Percentiles rank a stretch among this genome's conserved stretches.
These are phyloP conservation scores for Chaetodon auriga DNA, from an alignment of 2,113 vertebrate genomes.

Conservation along the genomic window DNA sequence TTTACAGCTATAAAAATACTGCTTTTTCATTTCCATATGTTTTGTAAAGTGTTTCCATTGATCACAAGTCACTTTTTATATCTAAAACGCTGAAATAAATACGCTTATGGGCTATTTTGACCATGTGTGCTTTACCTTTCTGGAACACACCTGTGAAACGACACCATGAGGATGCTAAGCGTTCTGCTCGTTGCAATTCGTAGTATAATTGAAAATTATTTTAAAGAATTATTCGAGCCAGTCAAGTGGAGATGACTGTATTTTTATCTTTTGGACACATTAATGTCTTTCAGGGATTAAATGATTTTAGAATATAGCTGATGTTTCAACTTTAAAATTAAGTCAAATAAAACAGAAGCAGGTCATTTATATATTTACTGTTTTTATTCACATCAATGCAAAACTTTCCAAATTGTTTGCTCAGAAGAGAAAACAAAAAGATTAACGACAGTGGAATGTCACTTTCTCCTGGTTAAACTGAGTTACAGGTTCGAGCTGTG, in stretches of 20 bases:
- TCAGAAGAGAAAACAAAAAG: neutral
- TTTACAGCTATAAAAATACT: neutral
- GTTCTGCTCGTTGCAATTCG: too few relatives aligned
- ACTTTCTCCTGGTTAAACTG: neutral
- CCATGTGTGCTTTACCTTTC: neutral
- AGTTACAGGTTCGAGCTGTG: neutral
- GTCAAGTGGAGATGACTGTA: too few relatives aligned
- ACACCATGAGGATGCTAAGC: neutral
- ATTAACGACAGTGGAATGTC: neutral
- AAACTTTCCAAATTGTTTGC: neutral
- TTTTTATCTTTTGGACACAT: too few relatives aligned
- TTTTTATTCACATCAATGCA: slow-evolving; percentile 20
- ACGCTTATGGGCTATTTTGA: neutral
- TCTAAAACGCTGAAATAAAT: neutral
- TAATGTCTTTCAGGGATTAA: too few relatives aligned
- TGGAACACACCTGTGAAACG: neutral
- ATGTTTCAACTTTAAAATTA: neutral
- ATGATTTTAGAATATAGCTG: neutral
- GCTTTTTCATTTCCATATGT: neutral
- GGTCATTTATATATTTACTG: neutral
- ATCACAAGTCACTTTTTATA: slow-evolving; percentile 12
- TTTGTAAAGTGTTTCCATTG: neutral
- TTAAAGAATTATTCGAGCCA: too few relatives aligned
- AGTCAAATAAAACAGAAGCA: neutral
- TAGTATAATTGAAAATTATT: too few relatives aligned